phyloP scores from a whole-genome alignment of 2,888 invertebrate genomes.

The Spatulosminthurus flaviceps region DNA sequence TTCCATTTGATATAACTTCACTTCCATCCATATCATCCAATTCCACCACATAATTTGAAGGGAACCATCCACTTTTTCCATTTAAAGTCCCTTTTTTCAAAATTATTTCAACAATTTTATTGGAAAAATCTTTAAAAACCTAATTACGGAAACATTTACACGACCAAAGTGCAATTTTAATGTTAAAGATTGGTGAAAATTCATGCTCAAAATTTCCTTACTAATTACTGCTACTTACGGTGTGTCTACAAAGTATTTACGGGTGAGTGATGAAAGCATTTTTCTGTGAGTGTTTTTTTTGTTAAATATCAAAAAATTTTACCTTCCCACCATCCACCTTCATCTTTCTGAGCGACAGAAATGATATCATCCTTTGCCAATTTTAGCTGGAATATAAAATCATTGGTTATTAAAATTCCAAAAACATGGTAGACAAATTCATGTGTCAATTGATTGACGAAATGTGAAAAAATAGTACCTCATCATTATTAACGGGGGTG shows the following conservation, averaged over 20 bases:
- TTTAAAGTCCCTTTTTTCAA: slow-evolving; percentile 73
- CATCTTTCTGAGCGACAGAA: slow-evolving; percentile 92
- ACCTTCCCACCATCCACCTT: slow-evolving; percentile 99
- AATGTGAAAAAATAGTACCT: slow-evolving; percentile 76
- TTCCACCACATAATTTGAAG: slow-evolving; percentile 93
- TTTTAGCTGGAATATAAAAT: slow-evolving; percentile 76
- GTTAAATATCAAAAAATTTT: too few species aligned
- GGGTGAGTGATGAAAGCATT: neutral
- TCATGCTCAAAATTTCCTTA: too few species aligned
- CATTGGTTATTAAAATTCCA: too few species aligned
- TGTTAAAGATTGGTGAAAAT: too few species aligned
- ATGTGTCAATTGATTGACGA: neutral
- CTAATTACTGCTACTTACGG: too few species aligned
- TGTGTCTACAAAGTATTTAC: too few species aligned
- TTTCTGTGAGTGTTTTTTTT: too few species aligned
- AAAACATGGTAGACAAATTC: neutral
- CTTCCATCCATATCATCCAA: slow-evolving; percentile 11
- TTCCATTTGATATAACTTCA: slow-evolving; percentile 22
- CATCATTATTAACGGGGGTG: slow-evolving; percentile 96
- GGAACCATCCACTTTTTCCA: slow-evolving; percentile 98
- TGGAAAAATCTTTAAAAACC: too few species aligned
- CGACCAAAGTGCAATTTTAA: too few species aligned
- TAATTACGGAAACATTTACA: too few species aligned
- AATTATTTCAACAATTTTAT: too few species aligned
- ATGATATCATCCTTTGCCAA: slow-evolving; percentile 97